Base-by-base conservation (phyloP, 1,140 invertebrate species). In the Cotesia chilonis region DNA sequence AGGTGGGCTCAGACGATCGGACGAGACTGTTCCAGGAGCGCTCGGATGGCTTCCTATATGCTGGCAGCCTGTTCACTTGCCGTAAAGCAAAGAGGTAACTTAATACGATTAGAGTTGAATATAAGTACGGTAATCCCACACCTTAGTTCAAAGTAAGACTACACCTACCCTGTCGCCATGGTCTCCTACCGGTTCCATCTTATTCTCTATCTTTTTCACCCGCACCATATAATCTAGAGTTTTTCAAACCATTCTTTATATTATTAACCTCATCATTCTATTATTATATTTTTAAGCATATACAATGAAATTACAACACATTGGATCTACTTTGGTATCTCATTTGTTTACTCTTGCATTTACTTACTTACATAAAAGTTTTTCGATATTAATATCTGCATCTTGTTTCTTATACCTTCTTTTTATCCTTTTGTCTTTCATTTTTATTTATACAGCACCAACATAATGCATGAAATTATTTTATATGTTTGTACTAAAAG, bases 11-110 rank as follows among this genome's bases (percentile, higher is more conserved):
- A 81, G 76, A 76, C 78, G 74, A 79, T 74, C 75, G 74, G 75
- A 73, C 79, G 76, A 81, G 81, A 87, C 85, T 87, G 85, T 84
- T 83, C 77, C 82, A 81, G 75, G 76, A 77, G 77, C 80, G 79
- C 79, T 83, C 84, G 78, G 83, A 86, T 86, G 84, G 85, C 85
- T 87, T 86, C 85, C 86, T 87, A 87, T 87, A 87, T 87, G 85
- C 86, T 81, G 86, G 84, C 85, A 83, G 81, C 80, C 83, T 87
- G 85, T 87, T 87, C 86, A 86, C 83, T 86, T 86, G 85, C 80
- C 86, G 85, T 85, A 85, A 87, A 87, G 84, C 83, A 85, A 85
- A 87, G 84, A 82, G 84, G 86, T 87, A 87, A 87, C 83, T 85
- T 83, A 87, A 87, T 86, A 85, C 10, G 41, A 47, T 86, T 84